Evolutionary conservation across 2,888 invertebrate species (phyloP).

Genomic region (Phaedon cochleariae): DNA sequence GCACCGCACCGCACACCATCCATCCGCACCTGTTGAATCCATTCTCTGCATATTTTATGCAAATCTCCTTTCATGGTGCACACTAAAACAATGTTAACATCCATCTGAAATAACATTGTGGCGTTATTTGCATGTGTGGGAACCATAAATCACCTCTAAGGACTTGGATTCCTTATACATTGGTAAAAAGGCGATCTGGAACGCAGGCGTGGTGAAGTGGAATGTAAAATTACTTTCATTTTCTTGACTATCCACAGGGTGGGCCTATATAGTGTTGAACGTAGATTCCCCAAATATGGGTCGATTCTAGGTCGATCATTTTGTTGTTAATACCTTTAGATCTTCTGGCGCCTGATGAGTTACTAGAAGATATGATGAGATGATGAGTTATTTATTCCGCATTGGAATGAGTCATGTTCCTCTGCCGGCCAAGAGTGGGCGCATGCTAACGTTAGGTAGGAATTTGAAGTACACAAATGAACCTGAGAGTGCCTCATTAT

Average conservation of each 20-base stretch:
- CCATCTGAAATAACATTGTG: slow-evolving; percentile 30
- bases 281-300: too few species aligned
- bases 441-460: too few species aligned
- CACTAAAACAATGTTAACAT: slow-evolving; percentile 33
- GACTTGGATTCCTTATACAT: slow-evolving; percentile 31
- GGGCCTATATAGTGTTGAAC: neutral
- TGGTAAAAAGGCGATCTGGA: slow-evolving; percentile 33
- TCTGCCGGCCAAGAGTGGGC: too few species aligned
- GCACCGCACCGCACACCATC: neutral
- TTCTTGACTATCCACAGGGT: neutral
- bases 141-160: slow-evolving; percentile 29
- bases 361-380: too few species aligned
- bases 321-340: too few species aligned
- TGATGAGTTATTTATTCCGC: too few species aligned
- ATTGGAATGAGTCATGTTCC: too few species aligned
- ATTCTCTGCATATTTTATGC: slow-evolving; percentile 26
- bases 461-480: too few species aligned
- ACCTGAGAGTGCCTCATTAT: too few species aligned
- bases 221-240: slow-evolving; percentile 28
- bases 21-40: slow-evolving; percentile 23
- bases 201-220: slow-evolving; percentile 35
- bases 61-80: slow-evolving; percentile 20
- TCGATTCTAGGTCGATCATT: too few species aligned
- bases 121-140: slow-evolving; percentile 38
- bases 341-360: too few species aligned